phyloP scores from a whole-genome alignment of 2,888 invertebrate genomes.

The Protophormia terraenovae region DNA sequence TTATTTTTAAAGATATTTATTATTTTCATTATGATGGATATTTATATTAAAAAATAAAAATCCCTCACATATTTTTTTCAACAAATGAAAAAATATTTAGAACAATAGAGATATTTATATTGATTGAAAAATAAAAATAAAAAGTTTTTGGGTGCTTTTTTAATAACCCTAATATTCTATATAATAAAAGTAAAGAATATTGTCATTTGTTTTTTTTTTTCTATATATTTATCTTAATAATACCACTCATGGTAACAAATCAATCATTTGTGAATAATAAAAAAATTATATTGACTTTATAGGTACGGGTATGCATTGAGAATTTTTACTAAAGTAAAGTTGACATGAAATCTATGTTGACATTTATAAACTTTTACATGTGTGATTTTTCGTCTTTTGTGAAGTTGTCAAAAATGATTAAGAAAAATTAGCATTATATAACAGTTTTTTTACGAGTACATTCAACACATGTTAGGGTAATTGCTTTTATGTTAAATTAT shows the following conservation, averaged over 20 bases:
- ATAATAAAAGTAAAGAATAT: not conserved
- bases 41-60: no score
- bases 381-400: conserved; percentile 49
- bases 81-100: no score
- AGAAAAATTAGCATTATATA: conserved; percentile 39
- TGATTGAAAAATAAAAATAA: no score
- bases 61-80: no score
- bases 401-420: conserved; percentile 52
- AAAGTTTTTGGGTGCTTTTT: no score
- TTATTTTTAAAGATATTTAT: no score
- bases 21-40: no score
- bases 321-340: not conserved
- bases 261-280: conserved; percentile 54
- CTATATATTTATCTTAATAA: conserved; percentile 15
- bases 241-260: conserved; percentile 39
- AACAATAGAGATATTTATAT: no score
- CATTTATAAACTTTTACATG: conserved; percentile 47
- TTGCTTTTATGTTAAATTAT: not conserved
- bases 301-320: not conserved
- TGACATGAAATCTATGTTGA: conserved; percentile 46
- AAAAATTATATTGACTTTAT: conserved; percentile 9
- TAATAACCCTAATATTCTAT: not conserved
- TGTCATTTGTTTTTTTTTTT: not conserved
- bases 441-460: not conserved
- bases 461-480: conserved; percentile 6